A percentile compares a stretch with the other conserved stretches of the same genome.
Evolutionary conservation across 1,140 invertebrate species (phyloP).

Genomic region (Drosophila virilis): DNA sequence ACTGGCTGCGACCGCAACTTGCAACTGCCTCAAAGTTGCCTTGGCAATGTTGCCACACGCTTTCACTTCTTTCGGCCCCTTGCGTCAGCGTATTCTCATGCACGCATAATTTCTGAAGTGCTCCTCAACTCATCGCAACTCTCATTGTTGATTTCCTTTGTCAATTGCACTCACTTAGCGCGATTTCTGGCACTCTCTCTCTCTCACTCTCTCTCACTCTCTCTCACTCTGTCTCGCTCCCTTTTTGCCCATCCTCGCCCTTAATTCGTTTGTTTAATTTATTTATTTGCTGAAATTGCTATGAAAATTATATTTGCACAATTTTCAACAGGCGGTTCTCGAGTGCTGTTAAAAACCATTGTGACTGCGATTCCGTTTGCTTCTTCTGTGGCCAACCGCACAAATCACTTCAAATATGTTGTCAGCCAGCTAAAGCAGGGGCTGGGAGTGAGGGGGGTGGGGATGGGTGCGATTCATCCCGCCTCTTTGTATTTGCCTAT

Average conservation of each 20-base stretch:
- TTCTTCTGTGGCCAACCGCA: constrained; percentile 57
- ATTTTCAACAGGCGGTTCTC: constrained; percentile 46
- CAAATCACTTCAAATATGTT: constrained; percentile 71
- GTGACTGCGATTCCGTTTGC: constrained; percentile 31
- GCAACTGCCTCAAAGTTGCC: constrained; percentile 15
- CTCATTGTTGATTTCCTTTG: constrained; percentile 77
- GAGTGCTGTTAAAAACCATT: constrained; percentile 48
- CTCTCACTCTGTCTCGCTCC: background rate
- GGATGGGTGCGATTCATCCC: background rate
- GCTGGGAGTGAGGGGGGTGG: background rate
- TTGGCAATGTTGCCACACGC: constrained; percentile 15
- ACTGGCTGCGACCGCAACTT: constrained; percentile 35
- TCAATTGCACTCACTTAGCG: constrained; percentile 78
- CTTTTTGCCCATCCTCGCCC: constrained; percentile 5
- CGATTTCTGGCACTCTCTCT: constrained; percentile 33
- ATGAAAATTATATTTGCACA: constrained; percentile 80
- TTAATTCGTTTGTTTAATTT: constrained; percentile 58
- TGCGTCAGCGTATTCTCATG: constrained; percentile 28
- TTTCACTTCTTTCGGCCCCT: background rate
- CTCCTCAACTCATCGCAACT: constrained; percentile 52
- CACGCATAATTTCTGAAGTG: constrained; percentile 80
- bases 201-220: background rate
- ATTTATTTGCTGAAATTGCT: constrained; percentile 69
- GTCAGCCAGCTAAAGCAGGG: background rate
- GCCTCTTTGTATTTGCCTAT: constrained; percentile 41